Percentiles rank a stretch among this genome's conserved stretches.
phyloP scores from a whole-genome alignment of 2,113 vertebrate species.

The Sapajus apella region DNA sequence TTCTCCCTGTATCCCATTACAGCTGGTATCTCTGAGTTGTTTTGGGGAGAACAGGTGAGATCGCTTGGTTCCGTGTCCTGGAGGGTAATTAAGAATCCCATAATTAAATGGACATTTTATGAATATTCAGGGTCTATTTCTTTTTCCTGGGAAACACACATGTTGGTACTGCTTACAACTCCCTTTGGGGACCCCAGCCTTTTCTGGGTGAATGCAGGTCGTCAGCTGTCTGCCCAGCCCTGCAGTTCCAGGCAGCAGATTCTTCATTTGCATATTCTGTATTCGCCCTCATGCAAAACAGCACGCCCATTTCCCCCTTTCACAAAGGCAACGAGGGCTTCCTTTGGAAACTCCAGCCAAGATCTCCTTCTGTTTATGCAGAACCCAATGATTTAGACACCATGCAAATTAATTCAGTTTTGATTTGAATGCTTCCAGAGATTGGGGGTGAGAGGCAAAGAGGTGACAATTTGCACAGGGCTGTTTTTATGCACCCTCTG shows the following conservation, averaged over 20 bases:
- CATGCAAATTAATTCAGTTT: conserved; percentile 84
- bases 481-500: background rate
- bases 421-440: conserved; percentile 77
- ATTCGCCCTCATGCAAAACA: conserved; percentile 86
- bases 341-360: conserved; percentile 82
- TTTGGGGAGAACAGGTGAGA: conserved; percentile 81
- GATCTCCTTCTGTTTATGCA: conserved; percentile 83
- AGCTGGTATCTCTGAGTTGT: conserved; percentile 64
- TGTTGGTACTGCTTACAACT: conserved; percentile 80
- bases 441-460: background rate
- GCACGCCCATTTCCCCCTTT: conserved; percentile 84
- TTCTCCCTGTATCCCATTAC: conserved; percentile 60
- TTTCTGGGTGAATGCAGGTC: conserved; percentile 83
- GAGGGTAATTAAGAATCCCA: conserved; percentile 84
- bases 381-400: conserved; percentile 83
- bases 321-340: conserved; percentile 85
- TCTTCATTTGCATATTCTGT: conserved; percentile 89
- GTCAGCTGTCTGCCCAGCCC: conserved; percentile 84
- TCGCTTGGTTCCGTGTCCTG: conserved; percentile 77
- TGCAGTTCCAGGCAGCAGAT: conserved; percentile 83
- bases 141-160: conserved; percentile 85
- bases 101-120: conserved; percentile 86
- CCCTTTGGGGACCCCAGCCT: conserved; percentile 73
- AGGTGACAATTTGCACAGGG: conserved; percentile 66
- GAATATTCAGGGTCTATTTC: conserved; percentile 87